A percentile compares a stretch with the other conserved stretches of the same genome.
These are phyloP conservation scores for Cristatella mucedo DNA, from an alignment of 2,888 invertebrate genomes.

Conservation along the genomic window DNA sequence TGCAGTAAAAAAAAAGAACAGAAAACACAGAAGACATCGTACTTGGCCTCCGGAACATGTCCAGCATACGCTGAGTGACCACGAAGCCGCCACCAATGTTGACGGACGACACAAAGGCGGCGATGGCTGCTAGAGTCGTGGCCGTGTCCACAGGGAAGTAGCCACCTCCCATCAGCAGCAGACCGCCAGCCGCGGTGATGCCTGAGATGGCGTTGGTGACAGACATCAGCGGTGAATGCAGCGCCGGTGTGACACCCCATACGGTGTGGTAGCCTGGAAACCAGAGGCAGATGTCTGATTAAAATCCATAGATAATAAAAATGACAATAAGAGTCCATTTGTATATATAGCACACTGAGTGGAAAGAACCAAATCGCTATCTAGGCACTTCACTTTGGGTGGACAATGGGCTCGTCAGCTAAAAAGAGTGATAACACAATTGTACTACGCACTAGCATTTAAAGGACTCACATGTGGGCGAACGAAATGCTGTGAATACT, in stretches of 20 bases:
- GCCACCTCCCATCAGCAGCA: constrained; percentile 69
- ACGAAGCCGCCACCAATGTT: constrained; percentile 79
- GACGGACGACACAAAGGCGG: constrained; percentile 70
- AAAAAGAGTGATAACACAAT: no score
- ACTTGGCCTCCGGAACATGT: constrained; percentile 60
- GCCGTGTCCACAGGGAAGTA: constrained; percentile 55
- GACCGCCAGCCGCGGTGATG: constrained; percentile 75
- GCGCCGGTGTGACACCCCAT: constrained; percentile 76
- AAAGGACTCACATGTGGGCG: no score
- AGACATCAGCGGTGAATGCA: constrained; percentile 79
- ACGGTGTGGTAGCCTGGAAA: constrained; percentile 61
- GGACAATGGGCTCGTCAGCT: no score
- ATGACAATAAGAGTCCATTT: no score
- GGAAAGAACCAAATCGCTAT: no score
- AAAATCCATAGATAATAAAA: no score
- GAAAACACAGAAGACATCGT: constrained; percentile 12
- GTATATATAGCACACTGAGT: no score
- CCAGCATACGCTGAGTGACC: constrained; percentile 75
- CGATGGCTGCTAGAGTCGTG: constrained; percentile 56
- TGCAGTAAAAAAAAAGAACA: no score
- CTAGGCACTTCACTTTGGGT: no score
- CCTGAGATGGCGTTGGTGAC: constrained; percentile 82
- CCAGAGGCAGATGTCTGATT: no score
- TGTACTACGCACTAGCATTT: no score
- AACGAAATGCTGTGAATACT: no score